Evolutionary conservation across 2,888 invertebrate genomes (phyloP), one percentile per base, ranked within the genome.

Genomic region (Mimumesa dahlbomi): DNA sequence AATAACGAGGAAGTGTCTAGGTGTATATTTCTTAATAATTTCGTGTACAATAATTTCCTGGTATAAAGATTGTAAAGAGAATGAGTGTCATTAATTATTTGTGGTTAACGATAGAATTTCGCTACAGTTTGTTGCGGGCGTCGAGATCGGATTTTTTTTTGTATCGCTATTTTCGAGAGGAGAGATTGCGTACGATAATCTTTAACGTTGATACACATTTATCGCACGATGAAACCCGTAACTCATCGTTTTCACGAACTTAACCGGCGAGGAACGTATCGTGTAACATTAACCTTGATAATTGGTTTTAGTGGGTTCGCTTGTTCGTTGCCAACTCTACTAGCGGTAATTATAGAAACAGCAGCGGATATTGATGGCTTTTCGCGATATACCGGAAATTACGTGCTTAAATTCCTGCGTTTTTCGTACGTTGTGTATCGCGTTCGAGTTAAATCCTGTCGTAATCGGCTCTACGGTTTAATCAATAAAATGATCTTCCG

Each of bases 271-370:
- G 29, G 34, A 29, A 22, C 19, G 57, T 49, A 40, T 57, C 61
- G 67, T 21, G 62, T 63, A 63, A 63, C 58, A 54, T 54, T 72
- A 69, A 72, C 71, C 71, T 72, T 69, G 71, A 58, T 69, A 63
- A 69, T 63, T 58, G 58, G 50, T 48, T 36, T 56, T 25, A n/a
- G 67, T 50, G 22, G 61, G n/a, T 49, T 61, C 19, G 45, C 29
- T 42, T 22, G 40, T 50, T 62, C 45, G 53, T 49, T 71, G 65
- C 65, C 65, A 66, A 66, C 53, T 53, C 40, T 18, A 49, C 45
- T 42, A 42, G 13, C 43, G 22, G 43, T 65, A 65, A 73, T 62
- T 54, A 53, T 65, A 70, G 61, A 54, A 70, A 65, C 43, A 21
- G 49, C 34, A n/a, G 62, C 25, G 18, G 31, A 57, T 43, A 52